These are phyloP conservation scores for Spisula subtruncata DNA, from an alignment of 2,888 invertebrate species.

Conservation along the genomic window DNA sequence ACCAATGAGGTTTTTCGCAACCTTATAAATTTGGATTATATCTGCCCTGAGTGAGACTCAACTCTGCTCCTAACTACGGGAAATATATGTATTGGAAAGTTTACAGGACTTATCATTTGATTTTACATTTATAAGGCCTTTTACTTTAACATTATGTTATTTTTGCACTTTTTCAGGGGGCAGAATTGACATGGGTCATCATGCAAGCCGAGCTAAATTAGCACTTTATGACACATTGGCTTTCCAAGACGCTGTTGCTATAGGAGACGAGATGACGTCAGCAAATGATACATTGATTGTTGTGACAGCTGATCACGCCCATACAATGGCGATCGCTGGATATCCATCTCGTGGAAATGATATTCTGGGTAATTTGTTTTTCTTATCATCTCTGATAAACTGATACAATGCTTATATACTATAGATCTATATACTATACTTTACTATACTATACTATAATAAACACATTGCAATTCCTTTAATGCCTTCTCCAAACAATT, in stretches of 20 bases:
- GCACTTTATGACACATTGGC: conserved; percentile 94
- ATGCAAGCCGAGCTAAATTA: conserved; percentile 89
- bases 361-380: conserved; percentile 69
- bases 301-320: conserved; percentile 89
- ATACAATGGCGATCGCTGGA: conserved; percentile 85
- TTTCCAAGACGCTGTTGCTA: conserved; percentile 92
- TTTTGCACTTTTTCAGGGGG: conserved; percentile 82
- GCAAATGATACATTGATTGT: conserved; percentile 93
- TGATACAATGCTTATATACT: too few relatives aligned
- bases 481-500: not conserved
- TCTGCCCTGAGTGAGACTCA: too few relatives aligned
- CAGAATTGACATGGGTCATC: conserved; percentile 88
- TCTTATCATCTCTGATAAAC: too few relatives aligned
- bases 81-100: too few relatives aligned
- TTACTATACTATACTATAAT: too few relatives aligned
- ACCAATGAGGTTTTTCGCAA: too few relatives aligned
- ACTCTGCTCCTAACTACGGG: too few relatives aligned
- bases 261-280: conserved; percentile 89
- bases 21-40: too few relatives aligned
- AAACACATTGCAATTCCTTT: not conserved
- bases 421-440: too few relatives aligned
- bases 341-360: conserved; percentile 84
- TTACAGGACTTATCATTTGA: too few relatives aligned
- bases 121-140: too few relatives aligned
- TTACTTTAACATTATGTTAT: not conserved